These are phyloP conservation scores for Potamilus streckersoni DNA, from an alignment of 1,140 invertebrate species.

Conservation along the genomic window DNA sequence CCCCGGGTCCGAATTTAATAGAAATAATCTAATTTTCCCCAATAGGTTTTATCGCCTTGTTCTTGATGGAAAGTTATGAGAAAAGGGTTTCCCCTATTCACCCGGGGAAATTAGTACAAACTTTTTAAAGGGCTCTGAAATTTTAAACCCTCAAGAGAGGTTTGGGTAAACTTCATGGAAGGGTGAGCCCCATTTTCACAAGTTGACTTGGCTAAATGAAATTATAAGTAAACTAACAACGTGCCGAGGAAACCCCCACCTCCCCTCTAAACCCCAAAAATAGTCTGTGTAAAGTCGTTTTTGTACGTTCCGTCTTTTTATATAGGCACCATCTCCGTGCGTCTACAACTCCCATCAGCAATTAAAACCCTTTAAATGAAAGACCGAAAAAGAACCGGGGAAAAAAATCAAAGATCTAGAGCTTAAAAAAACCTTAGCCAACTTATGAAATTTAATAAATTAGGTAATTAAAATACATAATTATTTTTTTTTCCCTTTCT, in stretches of 20 bases:
- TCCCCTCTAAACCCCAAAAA: conserved; percentile 54
- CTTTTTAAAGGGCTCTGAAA: neutral
- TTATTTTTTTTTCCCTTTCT: too few species aligned
- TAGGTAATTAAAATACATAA: too few species aligned
- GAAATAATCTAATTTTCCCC: too few species aligned
- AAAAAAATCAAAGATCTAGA: too few species aligned
- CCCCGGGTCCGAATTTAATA: too few species aligned
- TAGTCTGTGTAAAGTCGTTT: conserved; percentile 33
- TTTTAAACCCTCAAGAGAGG: neutral
- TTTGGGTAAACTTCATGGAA: conserved; percentile 4
- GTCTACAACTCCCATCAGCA: conserved; percentile 33
- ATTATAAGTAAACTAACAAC: conserved; percentile 36
- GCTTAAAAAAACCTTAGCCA: too few species aligned
- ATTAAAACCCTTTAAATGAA: conserved; percentile 20
- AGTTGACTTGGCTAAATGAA: conserved; percentile 26
- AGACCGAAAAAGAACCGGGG: too few species aligned
- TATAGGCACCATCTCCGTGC: conserved; percentile 3
- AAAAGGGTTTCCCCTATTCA: conserved; percentile 23
- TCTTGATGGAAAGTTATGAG: conserved; percentile 1
- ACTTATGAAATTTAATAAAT: too few species aligned
- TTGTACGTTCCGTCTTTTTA: neutral
- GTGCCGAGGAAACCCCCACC: conserved; percentile 47
- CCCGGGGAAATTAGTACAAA: conserved; percentile 6
- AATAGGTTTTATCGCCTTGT: too few species aligned
- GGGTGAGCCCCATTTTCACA: neutral